Evolutionary conservation across 2,113 vertebrate genomes (phyloP).

Genomic region (Etheostoma cragini): DNA sequence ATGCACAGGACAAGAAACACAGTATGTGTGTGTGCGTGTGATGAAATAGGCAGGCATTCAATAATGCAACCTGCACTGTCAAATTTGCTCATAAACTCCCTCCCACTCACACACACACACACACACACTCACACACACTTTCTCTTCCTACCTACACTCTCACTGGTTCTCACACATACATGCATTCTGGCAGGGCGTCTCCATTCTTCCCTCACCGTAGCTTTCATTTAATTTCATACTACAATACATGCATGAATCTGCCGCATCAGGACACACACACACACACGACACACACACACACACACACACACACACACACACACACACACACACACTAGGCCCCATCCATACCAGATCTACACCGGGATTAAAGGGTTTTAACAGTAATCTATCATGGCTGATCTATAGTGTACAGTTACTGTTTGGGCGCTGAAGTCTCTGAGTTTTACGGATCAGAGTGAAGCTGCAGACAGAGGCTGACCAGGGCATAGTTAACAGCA

Average conservation of each 20-base stretch:
- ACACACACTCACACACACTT: background rate
- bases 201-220: slow-evolving; percentile 21
- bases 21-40: slow-evolving; percentile 19
- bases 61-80: slow-evolving; percentile 57
- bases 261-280: slow-evolving; percentile 32
- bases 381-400: slow-evolving; percentile 60
- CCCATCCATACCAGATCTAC: slow-evolving; percentile 53
- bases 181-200: slow-evolving; percentile 57
- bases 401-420: slow-evolving; percentile 43
- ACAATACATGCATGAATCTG: slow-evolving; percentile 64
- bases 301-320: slow-evolving; percentile 21
- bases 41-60: slow-evolving; percentile 24
- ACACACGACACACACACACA: slow-evolving; percentile 6
- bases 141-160: background rate
- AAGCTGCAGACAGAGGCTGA: slow-evolving; percentile 1
- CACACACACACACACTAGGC: slow-evolving; percentile 51
- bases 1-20: slow-evolving; percentile 36
- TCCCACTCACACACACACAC: slow-evolving; percentile 18
- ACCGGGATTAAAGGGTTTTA: slow-evolving; percentile 64
- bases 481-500: background rate
- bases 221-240: slow-evolving; percentile 54
- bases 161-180: slow-evolving; percentile 7
- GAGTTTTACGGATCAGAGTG: slow-evolving; percentile 32
- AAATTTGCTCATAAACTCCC: slow-evolving; percentile 31
- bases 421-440: slow-evolving; percentile 23